These are phyloP conservation scores for Synaphobranchus kaupii DNA, from an alignment of 2,797 vertebrate genomes.

Conservation along the genomic window DNA sequence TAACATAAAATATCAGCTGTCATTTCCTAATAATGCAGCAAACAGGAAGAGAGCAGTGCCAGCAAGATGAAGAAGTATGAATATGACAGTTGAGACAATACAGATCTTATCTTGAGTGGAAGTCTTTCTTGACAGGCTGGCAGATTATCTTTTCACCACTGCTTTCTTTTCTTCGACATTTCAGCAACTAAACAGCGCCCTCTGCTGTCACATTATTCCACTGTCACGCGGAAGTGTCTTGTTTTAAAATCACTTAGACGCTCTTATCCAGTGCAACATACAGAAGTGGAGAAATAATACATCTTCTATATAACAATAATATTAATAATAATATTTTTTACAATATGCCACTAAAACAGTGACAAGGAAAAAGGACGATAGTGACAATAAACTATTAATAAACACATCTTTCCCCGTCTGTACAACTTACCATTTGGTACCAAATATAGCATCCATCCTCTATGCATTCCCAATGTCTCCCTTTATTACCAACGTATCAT, in stretches of 20 bases:
- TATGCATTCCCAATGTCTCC: no score
- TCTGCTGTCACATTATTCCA: slow-evolving; percentile 59
- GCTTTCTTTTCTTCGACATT: slow-evolving; percentile 34
- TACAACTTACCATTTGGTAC: no score
- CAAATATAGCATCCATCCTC: no score
- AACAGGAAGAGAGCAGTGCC: slow-evolving; percentile 16
- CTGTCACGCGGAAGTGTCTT: not conserved
- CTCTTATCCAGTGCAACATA: not conserved
- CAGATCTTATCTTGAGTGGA: slow-evolving; percentile 34
- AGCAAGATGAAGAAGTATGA: not conserved
- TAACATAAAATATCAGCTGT: not conserved
- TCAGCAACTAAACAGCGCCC: slow-evolving; percentile 55
- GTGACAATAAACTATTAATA: no score
- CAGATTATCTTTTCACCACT: slow-evolving; percentile 36
- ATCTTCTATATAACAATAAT: not conserved
- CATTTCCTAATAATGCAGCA: not conserved
- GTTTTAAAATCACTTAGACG: not conserved
- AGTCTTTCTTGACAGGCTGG: slow-evolving; percentile 31
- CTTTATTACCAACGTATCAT: not conserved
- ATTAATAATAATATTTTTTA: not conserved
- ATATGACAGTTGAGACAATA: slow-evolving; percentile 29
- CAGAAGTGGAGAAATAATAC: slow-evolving; percentile 4
- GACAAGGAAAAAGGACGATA: no score
- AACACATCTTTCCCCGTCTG: no score
- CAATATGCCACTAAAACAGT: no score